phyloP scores from a whole-genome alignment of 2,113 vertebrate species.

The Sinocyclocheilus grahami region DNA sequence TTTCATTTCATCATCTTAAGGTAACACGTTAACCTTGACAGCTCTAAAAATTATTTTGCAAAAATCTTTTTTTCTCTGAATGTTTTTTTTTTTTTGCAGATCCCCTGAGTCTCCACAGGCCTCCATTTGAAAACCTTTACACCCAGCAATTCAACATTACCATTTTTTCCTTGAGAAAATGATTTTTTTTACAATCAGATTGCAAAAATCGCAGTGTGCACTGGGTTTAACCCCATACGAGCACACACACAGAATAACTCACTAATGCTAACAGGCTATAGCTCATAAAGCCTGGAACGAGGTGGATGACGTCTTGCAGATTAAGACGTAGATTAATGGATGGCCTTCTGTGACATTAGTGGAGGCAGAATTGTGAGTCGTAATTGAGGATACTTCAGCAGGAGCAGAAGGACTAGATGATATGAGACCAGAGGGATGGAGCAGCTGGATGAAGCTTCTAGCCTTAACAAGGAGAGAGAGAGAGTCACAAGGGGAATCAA shows the following conservation, averaged over 20 bases:
- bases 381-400: slow-evolving; percentile 32
- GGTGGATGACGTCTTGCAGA: slow-evolving; percentile 26
- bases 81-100: neutral
- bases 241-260: neutral
- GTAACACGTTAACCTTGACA: neutral
- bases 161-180: neutral
- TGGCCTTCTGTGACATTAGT: slow-evolving; percentile 37
- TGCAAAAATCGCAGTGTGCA: neutral
- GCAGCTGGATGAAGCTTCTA: slow-evolving; percentile 24
- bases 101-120: neutral
- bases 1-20: neutral
- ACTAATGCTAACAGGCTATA: neutral
- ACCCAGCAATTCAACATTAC: neutral
- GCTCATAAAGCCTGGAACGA: slow-evolving; percentile 4
- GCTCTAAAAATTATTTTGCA: neutral
- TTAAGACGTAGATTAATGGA: slow-evolving; percentile 24
- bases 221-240: neutral
- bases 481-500: slow-evolving; percentile 20
- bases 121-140: neutral
- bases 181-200: neutral
- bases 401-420: slow-evolving; percentile 26
- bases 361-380: slow-evolving; percentile 11
- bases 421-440: slow-evolving; percentile 19
- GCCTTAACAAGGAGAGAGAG: slow-evolving; percentile 49
- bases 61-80: too few species aligned